A percentile compares a stretch with the other conserved stretches of the same genome.
phyloP scores from a whole-genome alignment of 2,888 invertebrate genomes.

The Amblyjoppa proteus region DNA sequence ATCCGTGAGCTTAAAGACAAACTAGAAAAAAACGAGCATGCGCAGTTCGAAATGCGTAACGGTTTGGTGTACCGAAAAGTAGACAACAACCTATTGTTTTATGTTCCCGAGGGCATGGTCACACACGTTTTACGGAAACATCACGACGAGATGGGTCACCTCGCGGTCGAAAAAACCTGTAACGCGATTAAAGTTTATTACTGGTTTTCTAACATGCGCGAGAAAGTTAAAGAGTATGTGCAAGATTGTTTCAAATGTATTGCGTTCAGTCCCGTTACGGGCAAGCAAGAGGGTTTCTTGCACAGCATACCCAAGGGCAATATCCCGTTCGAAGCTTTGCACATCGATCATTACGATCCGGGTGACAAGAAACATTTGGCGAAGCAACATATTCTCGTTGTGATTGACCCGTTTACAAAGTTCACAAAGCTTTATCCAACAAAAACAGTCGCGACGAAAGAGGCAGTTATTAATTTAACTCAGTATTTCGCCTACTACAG shows the following conservation, averaged over 20 bases:
- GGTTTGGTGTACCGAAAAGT: constrained; percentile 69
- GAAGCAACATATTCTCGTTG: constrained; percentile 53
- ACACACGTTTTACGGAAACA: constrained; percentile 55
- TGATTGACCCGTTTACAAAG: constrained; percentile 59
- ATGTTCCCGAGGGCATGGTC: constrained; percentile 52
- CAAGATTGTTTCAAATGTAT: constrained; percentile 68
- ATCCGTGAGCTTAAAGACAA: constrained; percentile 46
- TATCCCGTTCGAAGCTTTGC: constrained; percentile 59
- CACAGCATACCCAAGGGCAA: constrained; percentile 66
- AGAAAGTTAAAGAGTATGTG: constrained; percentile 41
- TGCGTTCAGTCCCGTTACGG: constrained; percentile 44
- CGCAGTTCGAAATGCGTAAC: constrained; percentile 65
- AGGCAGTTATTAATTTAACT: constrained; percentile 54
- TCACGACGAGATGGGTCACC: constrained; percentile 70
- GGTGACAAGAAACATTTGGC: constrained; percentile 7
- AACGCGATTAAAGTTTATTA: constrained; percentile 54
- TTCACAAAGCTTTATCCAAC: constrained; percentile 53
- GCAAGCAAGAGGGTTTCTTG: constrained; percentile 63
- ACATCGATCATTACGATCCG: constrained; percentile 64
- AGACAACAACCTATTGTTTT: background rate
- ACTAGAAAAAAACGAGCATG: constrained; percentile 50
- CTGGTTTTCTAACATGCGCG: constrained; percentile 60
- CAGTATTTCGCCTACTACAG: constrained; percentile 62
- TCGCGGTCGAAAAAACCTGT: constrained; percentile 64
- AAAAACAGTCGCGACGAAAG: constrained; percentile 57